These are phyloP conservation scores for Mactromeris polynyma DNA, from an alignment of 2,888 invertebrate species.

Conservation along the genomic window DNA sequence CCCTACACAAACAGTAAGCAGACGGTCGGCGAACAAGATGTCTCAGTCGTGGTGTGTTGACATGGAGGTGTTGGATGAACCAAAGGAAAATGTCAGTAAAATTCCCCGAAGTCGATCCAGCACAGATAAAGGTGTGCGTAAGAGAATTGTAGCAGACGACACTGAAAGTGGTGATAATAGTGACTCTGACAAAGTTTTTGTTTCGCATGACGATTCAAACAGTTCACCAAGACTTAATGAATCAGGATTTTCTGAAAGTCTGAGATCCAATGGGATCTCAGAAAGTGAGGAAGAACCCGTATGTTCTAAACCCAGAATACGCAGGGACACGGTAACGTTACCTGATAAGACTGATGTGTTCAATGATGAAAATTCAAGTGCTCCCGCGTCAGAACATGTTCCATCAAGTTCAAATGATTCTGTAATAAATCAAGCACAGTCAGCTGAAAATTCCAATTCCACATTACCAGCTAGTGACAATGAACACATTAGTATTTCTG, in stretches of 20 bases:
- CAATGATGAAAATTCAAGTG: constrained; percentile 31
- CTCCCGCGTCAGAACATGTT: constrained; percentile 27
- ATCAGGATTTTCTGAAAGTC: constrained; percentile 34
- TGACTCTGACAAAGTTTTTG: constrained; percentile 47
- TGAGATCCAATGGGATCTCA: constrained; percentile 31
- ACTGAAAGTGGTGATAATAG: constrained; percentile 14
- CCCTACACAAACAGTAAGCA: constrained; percentile 36
- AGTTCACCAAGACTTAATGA: constrained; percentile 35
- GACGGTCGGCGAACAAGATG: constrained; percentile 57
- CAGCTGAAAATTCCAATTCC: constrained; percentile 13
- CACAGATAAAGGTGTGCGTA: constrained; percentile 22
- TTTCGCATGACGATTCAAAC: constrained; percentile 48
- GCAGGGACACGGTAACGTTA: constrained; percentile 39
- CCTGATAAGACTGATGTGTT: constrained; percentile 47
- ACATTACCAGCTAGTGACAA: not conserved
- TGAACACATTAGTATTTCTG: constrained; percentile 38
- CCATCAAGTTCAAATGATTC: constrained; percentile 22
- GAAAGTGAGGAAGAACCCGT: constrained; percentile 11
- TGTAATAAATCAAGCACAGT: constrained; percentile 2
- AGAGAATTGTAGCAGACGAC: constrained; percentile 3
- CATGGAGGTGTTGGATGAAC: constrained; percentile 32
- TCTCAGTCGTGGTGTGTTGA: constrained; percentile 74
- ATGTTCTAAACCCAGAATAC: constrained; percentile 33
- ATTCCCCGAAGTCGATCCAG: constrained; percentile 49
- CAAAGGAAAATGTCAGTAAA: constrained; percentile 35